Evolutionary conservation across 2,888 invertebrate genomes (phyloP), one percentile per base, ranked within the genome.

Genomic region (Tipula lateralis): DNA sequence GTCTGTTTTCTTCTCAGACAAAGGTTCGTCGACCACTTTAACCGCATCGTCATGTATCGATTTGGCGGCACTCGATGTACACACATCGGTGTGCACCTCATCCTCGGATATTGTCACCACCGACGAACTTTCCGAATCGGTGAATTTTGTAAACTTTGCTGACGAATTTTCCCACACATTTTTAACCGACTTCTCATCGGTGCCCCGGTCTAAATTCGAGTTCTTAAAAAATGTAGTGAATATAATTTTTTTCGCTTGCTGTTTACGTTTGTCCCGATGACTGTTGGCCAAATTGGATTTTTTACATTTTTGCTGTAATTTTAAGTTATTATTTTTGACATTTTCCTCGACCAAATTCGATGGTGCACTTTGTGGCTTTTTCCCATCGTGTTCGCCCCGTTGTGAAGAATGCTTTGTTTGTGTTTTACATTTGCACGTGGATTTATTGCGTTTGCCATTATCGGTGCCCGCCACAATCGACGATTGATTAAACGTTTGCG

Each of bases 91-190:
- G 19, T 66, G 66, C 24, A 66, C 66, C 24, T 66, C 66, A 24
- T 66, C 66, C 7, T 66, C 66, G 1, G 66, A 66, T 24, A 66
- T 66, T 12, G 66, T 66, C 1, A 66, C 9, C 24, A 66, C 66
- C 66, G 66, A 66, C 9, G 66, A 66, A 66, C 66, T 66, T 24
- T 66, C 66, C 12, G 66, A 66, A 66, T 66, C 66, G 66, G 66
- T 66, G 24, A 66, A 66, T 66, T 66, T 66, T 24, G 66, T 66
- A 66, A 66, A 66, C 24, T 66, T 66, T 9, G 19, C 66, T 12
- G 66, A 66, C 9, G 82, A 30, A 82, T 32, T 82, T 30, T 82
- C 82, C 82, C 82, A 82, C 13, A 32, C 82, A 82, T 82, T 82
- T 82, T 82, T 82, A 0, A 82, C 82, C 30, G 30, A 30, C 30